phyloP scores from a whole-genome alignment of 2,888 invertebrate genomes.

The Pelosia muscerda region DNA sequence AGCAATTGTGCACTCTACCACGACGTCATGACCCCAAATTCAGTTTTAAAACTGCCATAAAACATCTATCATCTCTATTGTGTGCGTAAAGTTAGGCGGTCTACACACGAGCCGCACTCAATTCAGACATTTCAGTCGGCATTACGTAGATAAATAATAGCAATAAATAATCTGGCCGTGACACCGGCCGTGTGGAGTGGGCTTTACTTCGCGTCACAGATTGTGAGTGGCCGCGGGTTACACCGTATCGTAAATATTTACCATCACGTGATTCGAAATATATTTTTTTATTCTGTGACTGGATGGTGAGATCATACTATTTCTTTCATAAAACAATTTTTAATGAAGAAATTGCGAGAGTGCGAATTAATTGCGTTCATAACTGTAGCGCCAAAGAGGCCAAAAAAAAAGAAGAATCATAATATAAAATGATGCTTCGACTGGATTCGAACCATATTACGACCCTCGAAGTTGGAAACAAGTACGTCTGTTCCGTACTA shows the following conservation, averaged over 20 bases:
- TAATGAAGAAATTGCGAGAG: too few species aligned
- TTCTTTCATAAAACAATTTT: too few species aligned
- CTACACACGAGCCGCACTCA: slow-evolving; percentile 49
- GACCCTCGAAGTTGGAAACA: too few species aligned
- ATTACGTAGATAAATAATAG: slow-evolving; percentile 77
- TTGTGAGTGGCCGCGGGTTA: slow-evolving; percentile 52
- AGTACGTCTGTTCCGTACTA: too few species aligned
- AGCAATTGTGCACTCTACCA: not conserved
- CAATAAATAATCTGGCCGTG: slow-evolving; percentile 82
- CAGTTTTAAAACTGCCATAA: slow-evolving; percentile 11
- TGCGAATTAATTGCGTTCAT: too few species aligned
- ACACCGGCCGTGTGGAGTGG: slow-evolving; percentile 79
- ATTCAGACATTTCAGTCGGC: slow-evolving; percentile 58
- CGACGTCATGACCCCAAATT: not conserved
- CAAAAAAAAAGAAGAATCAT: too few species aligned
- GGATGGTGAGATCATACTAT: too few species aligned
- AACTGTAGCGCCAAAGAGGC: too few species aligned
- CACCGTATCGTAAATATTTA: slow-evolving; percentile 52
- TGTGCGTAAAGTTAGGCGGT: slow-evolving; percentile 38
- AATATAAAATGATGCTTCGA: too few species aligned
- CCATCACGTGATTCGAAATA: not conserved
- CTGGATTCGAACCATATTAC: too few species aligned
- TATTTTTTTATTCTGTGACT: not conserved
- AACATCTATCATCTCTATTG: slow-evolving; percentile 14
- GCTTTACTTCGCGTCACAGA: slow-evolving; percentile 71